Conservation (phyloP, 2,113 vertebrate species). For the Cricetomys ansorgei region DNA sequence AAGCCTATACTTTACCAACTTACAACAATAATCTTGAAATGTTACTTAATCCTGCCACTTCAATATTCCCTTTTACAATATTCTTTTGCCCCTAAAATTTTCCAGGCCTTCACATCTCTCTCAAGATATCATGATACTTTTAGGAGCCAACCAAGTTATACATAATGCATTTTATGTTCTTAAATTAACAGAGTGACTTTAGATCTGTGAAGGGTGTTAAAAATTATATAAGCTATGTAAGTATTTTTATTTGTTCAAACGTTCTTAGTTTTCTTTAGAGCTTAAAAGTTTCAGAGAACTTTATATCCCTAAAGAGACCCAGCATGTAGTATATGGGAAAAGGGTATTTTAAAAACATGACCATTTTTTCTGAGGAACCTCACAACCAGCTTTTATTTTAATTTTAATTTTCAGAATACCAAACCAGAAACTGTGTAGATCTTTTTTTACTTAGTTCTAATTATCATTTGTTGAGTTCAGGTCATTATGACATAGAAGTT, state of each 20-base stretch:
- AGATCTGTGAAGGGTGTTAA: constrained; percentile 82
- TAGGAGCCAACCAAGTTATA: constrained; percentile 80
- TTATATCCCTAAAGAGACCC: constrained; percentile 53
- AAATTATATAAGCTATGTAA: constrained; percentile 80
- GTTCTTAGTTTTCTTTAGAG: constrained; percentile 65
- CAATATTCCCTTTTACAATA: constrained; percentile 60
- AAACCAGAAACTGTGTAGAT: constrained; percentile 1
- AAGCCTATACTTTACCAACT: not conserved
- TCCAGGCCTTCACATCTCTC: constrained; percentile 73
- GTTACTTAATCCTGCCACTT: constrained; percentile 57
- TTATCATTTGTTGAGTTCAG: not conserved
- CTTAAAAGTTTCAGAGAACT: constrained; percentile 74
- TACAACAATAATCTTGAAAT: constrained; percentile 28
- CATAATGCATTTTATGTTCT: constrained; percentile 81
- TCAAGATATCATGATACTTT: constrained; percentile 76
- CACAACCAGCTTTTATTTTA: not conserved
- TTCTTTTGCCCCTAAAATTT: constrained; percentile 74
- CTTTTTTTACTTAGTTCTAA: constrained; percentile 43
- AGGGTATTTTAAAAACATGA: constrained; percentile 21
- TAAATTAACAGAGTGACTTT: constrained; percentile 82
- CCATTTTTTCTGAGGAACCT: not conserved
- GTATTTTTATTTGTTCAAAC: constrained; percentile 81
- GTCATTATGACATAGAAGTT: not conserved
- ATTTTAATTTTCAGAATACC: constrained; percentile 19
- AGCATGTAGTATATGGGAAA: not conserved